Evolutionary conservation across 1,140 invertebrate species (phyloP).

Genomic region (Zophobas morio): DNA sequence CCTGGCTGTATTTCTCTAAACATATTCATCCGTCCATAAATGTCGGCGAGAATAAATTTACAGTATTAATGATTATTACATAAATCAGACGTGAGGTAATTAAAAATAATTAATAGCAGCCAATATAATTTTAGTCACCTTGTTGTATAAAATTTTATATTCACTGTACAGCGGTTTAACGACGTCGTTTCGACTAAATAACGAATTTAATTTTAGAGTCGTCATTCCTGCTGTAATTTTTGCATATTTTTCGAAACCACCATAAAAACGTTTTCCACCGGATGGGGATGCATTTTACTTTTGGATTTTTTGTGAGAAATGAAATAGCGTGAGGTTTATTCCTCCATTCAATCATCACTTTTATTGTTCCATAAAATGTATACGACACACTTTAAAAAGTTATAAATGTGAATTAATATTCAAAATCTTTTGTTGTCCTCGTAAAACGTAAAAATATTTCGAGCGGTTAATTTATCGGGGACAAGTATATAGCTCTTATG

Average conservation of each 20-base stretch:
- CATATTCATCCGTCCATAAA: slow-evolving; percentile 33
- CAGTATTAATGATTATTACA: slow-evolving; percentile 38
- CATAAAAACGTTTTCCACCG: not conserved
- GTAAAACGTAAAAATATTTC: slow-evolving; percentile 13
- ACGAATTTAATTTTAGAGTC: slow-evolving; percentile 11
- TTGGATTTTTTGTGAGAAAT: not conserved
- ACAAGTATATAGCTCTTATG: not conserved
- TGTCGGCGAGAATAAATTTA: slow-evolving; percentile 28
- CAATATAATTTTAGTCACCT: slow-evolving; percentile 40
- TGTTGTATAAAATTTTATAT: slow-evolving; percentile 40
- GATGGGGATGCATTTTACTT: not conserved
- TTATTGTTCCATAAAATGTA: slow-evolving; percentile 61
- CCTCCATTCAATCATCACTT: slow-evolving; percentile 58
- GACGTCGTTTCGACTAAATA: slow-evolving; percentile 33
- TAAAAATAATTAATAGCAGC: slow-evolving; percentile 42
- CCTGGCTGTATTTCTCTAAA: slow-evolving; percentile 13
- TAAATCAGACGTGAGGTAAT: slow-evolving; percentile 29
- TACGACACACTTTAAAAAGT: slow-evolving; percentile 61
- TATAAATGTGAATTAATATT: slow-evolving; percentile 60
- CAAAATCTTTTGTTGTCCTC: slow-evolving; percentile 54
- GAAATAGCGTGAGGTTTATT: slow-evolving; percentile 44
- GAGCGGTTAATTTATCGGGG: slow-evolving; percentile 50
- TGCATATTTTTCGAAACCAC: slow-evolving; percentile 3
- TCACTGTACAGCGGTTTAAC: slow-evolving; percentile 26
- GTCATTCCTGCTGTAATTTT: not conserved